A percentile compares a stretch with the other conserved stretches of the same genome.
Evolutionary conservation across 2,888 invertebrate species (phyloP).

Genomic region (Athalia circularis): DNA sequence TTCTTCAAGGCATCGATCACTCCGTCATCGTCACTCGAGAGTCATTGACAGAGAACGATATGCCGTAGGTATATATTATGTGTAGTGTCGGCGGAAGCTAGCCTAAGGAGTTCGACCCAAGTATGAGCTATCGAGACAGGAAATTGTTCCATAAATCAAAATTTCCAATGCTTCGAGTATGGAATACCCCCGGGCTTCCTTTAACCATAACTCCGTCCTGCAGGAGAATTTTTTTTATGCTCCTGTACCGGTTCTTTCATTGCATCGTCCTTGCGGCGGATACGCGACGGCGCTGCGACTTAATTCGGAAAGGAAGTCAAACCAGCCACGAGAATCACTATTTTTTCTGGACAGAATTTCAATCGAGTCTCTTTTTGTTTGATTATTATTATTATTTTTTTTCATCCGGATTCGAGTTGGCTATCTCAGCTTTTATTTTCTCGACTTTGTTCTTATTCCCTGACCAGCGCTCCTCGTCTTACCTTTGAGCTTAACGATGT

Average conservation of each 20-base stretch:
- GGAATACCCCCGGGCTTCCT: conserved; percentile 17
- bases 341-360: too few species aligned
- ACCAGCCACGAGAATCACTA: not conserved
- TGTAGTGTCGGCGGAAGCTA: conserved; percentile 25
- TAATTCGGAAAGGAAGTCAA: not conserved
- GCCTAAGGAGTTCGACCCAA: conserved; percentile 22
- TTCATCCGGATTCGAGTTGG: not conserved
- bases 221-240: conserved; percentile 6
- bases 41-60: conserved; percentile 18
- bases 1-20: not conserved
- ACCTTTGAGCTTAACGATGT: conserved; percentile 29
- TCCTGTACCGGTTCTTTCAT: conserved; percentile 28
- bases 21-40: not conserved
- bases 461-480: not conserved
- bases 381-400: not conserved
- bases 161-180: conserved; percentile 21
- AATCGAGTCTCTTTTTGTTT: not conserved
- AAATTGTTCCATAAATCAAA: conserved; percentile 39
- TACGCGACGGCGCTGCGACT: not conserved
- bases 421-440: not conserved
- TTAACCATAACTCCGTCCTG: conserved; percentile 33
- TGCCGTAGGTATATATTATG: not conserved
- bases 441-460: not conserved
- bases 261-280: not conserved
- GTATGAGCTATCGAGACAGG: conserved; percentile 26